Evolutionary conservation across 2,113 vertebrate genomes (phyloP).

Genomic region (Cebus imitator): DNA sequence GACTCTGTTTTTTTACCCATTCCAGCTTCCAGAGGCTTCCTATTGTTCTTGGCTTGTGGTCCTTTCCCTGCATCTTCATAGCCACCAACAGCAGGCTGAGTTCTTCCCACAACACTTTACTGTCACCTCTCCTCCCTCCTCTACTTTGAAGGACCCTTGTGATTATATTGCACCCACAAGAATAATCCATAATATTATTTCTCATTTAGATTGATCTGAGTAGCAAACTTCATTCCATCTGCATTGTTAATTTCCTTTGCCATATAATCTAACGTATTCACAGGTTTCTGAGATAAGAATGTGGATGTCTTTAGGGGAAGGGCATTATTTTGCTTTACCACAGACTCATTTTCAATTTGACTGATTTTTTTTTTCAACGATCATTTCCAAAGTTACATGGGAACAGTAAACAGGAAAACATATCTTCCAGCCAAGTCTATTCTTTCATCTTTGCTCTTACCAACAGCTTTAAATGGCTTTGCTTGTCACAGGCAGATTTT

Average conservation of each 20-base stretch:
- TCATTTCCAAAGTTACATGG: slow-evolving; percentile 38
- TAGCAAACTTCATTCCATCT: not conserved
- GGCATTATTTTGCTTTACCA: not conserved
- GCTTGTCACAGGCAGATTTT: slow-evolving; percentile 46
- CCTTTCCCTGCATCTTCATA: not conserved
- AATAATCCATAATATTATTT: not conserved
- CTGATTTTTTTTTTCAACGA: not conserved
- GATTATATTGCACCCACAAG: not conserved
- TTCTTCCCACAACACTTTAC: not conserved
- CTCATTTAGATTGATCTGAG: not conserved
- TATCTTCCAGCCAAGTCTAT: not conserved
- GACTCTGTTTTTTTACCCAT: not conserved
- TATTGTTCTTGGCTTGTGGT: not conserved
- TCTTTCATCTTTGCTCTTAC: slow-evolving; percentile 11
- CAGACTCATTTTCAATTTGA: slow-evolving; percentile 34
- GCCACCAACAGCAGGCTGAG: not conserved
- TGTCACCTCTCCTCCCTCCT: not conserved
- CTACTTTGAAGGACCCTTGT: not conserved
- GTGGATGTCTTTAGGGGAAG: not conserved
- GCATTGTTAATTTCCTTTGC: not conserved
- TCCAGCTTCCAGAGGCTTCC: not conserved
- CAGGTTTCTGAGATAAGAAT: not conserved
- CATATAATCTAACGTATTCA: not conserved
- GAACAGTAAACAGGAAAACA: slow-evolving; percentile 53
- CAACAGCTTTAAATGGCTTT: slow-evolving; percentile 55